Base-by-base conservation (phyloP, 2,888 invertebrate genomes). In the Oasisia sp. region DNA sequence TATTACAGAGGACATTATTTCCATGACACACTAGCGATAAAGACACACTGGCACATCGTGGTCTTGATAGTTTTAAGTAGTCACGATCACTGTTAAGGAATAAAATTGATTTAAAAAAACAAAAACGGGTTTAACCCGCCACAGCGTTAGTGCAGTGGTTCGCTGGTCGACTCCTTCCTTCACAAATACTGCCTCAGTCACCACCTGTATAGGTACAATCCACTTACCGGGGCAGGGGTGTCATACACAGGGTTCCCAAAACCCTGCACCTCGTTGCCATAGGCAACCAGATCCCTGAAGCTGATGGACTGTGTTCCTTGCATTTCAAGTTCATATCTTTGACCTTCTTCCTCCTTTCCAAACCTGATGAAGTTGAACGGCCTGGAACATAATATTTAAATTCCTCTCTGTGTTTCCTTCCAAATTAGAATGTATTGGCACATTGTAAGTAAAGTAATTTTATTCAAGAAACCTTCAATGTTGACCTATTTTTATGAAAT, bases 311-410 rank as follows among this genome's bases (percentile, higher is more conserved):
- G 74, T 27, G 74, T 74, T 74, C 74, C 74, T 3, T 74, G 74
- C 74, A 74, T 74, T 74, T 74, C 74, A 74, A 74, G 74, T 27
- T 74, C 74, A 74, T n/a, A 19, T 74, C 74, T 74, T n/a, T 74
- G 74, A 74, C 74, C 74, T 74, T 74, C 74, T 27, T 74, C 74
- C 7, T 74, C 74, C 27, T 74, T 74, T n/a, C 74, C 74, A 74
- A 74, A 74, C 27, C 74, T 74, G 7, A 74, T 74, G 74, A 74
- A 74, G 74, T 3, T 27, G 74, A 74, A 74, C 27, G 74, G 74
- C 74, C 74, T 74, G 27, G n/a, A 74, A 74, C 74, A 74, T 38
- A 50, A 50, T 50, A 50, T 74, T 74, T 74, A 0, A 74, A 74
- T 74, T 74, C 5, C 14, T 74, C 27, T 27, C 19, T 19, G n/a